These are phyloP conservation scores for Plagodis pulveraria DNA, from an alignment of 2,888 invertebrate species.

Conservation along the genomic window DNA sequence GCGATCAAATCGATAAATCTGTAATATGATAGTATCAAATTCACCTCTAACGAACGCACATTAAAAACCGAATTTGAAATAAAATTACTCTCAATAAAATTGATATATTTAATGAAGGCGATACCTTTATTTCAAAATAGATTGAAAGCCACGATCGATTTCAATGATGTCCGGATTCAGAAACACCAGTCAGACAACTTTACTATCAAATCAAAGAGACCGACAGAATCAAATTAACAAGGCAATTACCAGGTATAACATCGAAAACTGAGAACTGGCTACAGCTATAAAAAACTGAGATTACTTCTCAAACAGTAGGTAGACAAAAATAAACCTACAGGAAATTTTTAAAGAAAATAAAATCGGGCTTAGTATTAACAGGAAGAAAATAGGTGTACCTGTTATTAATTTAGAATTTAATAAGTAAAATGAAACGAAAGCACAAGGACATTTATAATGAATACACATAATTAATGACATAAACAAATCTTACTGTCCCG, in stretches of 20 bases:
- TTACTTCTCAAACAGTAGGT: constrained; percentile 44
- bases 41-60: constrained; percentile 42
- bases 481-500: constrained; percentile 74
- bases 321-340: constrained; percentile 17
- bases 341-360: constrained; percentile 8
- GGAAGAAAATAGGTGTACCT: no score
- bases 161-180: constrained; percentile 62
- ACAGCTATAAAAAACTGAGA: constrained; percentile 61
- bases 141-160: constrained; percentile 59
- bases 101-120: constrained; percentile 68
- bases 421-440: no score
- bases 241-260: constrained; percentile 73
- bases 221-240: constrained; percentile 78
- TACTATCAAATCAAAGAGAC: constrained; percentile 67
- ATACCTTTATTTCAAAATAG: constrained; percentile 66
- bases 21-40: constrained; percentile 8
- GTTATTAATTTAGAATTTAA: no score
- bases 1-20: constrained; percentile 7
- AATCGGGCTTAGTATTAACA: no score
- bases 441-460: constrained; percentile 49
- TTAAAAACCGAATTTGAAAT: constrained; percentile 57
- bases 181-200: constrained; percentile 69
- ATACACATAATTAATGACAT: constrained; percentile 73
- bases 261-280: constrained; percentile 60
- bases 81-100: constrained; percentile 66